These are phyloP conservation scores for Drosophila antonietae DNA, from an alignment of 2,888 invertebrate genomes.

Conservation along the genomic window DNA sequence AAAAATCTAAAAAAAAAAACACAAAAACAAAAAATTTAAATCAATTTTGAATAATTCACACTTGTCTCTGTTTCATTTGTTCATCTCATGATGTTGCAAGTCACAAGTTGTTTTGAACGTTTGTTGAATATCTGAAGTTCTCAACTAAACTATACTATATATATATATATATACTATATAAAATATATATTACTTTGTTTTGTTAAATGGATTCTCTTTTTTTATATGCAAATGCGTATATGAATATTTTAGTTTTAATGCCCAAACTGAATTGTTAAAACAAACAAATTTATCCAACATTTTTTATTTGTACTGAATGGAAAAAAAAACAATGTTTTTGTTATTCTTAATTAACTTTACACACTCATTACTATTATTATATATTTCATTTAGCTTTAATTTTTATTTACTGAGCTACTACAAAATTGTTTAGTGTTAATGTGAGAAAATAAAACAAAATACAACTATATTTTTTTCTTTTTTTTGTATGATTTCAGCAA, in stretches of 20 bases:
- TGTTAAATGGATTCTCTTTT: slow-evolving; percentile 70
- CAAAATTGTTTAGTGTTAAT: slow-evolving; percentile 37
- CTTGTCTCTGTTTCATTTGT: slow-evolving; percentile 76
- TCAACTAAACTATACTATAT: slow-evolving; percentile 36
- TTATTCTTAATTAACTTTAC: slow-evolving; percentile 44
- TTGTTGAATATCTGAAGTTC: slow-evolving; percentile 54
- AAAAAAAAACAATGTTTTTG: slow-evolving; percentile 46
- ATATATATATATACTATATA: slow-evolving; percentile 24
- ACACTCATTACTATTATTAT: slow-evolving; percentile 21
- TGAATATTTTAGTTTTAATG: slow-evolving; percentile 49
- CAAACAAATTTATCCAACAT: slow-evolving; percentile 27
- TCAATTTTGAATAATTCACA: slow-evolving; percentile 33
- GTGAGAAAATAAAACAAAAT: slow-evolving; percentile 17
- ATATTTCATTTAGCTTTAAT: slow-evolving; percentile 51
- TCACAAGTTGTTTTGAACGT: slow-evolving; percentile 67
- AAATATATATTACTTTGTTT: slow-evolving; percentile 58
- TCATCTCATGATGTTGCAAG: slow-evolving; percentile 74
- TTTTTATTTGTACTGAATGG: slow-evolving; percentile 60
- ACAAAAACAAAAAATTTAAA: neutral
- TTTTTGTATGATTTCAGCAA: no score
- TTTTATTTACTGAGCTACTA: slow-evolving; percentile 31
- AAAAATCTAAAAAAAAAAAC: slow-evolving; percentile 10
- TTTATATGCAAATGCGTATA: slow-evolving; percentile 47
- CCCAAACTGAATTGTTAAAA: slow-evolving; percentile 53
- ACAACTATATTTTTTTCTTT: neutral